Conservation (phyloP, 2,113 vertebrate species). For the Chamaea fasciata region DNA sequence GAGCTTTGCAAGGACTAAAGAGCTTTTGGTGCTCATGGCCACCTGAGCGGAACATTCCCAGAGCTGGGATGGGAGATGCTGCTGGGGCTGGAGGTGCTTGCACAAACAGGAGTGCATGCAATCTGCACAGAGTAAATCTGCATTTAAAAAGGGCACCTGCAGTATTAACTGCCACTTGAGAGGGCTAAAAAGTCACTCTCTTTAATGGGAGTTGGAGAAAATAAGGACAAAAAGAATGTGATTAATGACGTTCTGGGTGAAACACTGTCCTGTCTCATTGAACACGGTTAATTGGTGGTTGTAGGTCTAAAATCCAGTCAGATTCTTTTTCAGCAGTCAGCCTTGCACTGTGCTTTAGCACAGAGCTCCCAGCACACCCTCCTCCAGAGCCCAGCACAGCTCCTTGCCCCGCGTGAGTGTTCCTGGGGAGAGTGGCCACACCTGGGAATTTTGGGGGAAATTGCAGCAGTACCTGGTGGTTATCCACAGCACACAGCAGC, state of each 20-base stretch:
- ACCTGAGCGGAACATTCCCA: accelerated
- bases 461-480: background rate
- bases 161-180: background rate
- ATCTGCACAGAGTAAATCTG: too few species aligned
- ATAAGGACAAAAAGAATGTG: background rate
- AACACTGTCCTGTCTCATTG: background rate
- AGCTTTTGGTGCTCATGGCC: background rate
- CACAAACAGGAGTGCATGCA: background rate
- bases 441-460: background rate
- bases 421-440: background rate
- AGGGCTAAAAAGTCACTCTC: background rate
- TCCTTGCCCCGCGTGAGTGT: accelerated
- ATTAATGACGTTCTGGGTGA: background rate
- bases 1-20: background rate
- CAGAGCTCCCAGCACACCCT: background rate
- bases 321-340: background rate
- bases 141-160: background rate
- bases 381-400: background rate
- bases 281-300: accelerated
- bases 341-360: background rate
- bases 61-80: background rate
- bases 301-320: background rate
- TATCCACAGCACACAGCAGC: background rate
- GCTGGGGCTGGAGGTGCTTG: background rate
- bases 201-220: background rate